Percentiles rank a stretch among this genome's conserved stretches.
phyloP scores from a whole-genome alignment of 2,888 invertebrate genomes.

The Stenotaenia linearis region DNA sequence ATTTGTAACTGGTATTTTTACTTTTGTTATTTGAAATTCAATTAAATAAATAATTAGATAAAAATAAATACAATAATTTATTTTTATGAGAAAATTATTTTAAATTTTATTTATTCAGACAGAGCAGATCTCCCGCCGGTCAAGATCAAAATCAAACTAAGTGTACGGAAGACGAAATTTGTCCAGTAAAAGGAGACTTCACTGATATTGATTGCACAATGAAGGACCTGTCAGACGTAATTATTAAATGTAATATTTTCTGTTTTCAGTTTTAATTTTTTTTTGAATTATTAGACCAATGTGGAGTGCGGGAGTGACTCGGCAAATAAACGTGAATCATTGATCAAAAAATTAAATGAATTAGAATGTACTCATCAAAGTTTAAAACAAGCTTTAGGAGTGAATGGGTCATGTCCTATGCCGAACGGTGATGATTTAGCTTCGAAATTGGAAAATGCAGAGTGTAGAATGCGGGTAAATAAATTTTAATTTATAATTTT shows the following conservation, averaged over 20 bases:
- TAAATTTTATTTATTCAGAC: background rate
- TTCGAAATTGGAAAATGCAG: background rate
- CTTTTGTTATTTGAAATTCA: no score
- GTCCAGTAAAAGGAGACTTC: background rate
- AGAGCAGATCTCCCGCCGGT: background rate
- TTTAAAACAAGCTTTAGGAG: background rate
- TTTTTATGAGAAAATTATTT: background rate
- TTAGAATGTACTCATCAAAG: background rate
- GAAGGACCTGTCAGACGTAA: background rate
- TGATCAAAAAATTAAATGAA: background rate
- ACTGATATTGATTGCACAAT: background rate
- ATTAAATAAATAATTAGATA: background rate
- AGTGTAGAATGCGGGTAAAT: background rate
- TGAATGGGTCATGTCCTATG: background rate
- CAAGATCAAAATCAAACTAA: background rate
- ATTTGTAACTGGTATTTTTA: background rate
- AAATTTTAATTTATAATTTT: background rate
- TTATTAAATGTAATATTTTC: no score
- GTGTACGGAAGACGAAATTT: background rate
- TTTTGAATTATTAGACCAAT: background rate
- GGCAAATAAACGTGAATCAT: background rate
- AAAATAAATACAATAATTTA: background rate
- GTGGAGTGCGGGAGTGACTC: background rate
- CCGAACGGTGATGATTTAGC: background rate
- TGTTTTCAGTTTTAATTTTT: no score